A percentile compares a stretch with the other conserved stretches of the same genome.
phyloP scores from a whole-genome alignment of 2,113 vertebrate genomes.

The Melanerpes formicivorus region DNA sequence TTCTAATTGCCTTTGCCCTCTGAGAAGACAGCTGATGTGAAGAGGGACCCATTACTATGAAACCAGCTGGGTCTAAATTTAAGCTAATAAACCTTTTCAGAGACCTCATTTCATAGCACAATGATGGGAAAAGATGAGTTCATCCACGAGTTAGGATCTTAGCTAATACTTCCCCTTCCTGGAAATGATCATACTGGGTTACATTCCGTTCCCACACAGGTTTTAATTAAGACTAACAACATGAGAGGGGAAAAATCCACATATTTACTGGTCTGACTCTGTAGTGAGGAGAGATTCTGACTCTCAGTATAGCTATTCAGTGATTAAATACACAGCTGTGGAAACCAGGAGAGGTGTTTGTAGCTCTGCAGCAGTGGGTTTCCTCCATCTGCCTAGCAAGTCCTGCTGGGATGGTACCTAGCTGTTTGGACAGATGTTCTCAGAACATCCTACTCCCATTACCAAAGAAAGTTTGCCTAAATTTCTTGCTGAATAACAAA shows the following conservation, averaged over 20 bases:
- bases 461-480: neutral
- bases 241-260: neutral
- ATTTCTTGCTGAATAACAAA: neutral
- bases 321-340: neutral
- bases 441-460: neutral
- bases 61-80: neutral
- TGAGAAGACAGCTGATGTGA: constrained; percentile 11
- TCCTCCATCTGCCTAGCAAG: neutral
- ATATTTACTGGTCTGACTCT: neutral
- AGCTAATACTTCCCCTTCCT: neutral
- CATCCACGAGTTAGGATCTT: constrained; percentile 35
- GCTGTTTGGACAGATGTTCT: neutral
- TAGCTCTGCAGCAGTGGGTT: neutral
- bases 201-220: neutral
- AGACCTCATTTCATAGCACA: neutral
- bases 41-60: neutral
- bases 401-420: neutral
- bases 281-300: neutral
- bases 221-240: neutral
- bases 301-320: neutral
- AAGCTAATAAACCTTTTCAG: constrained; percentile 21
- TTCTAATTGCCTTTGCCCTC: constrained; percentile 47
- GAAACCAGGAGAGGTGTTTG: neutral
- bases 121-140: constrained; percentile 12
- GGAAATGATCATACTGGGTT: neutral